Base-by-base conservation (phyloP, 2,113 vertebrate species). In the Albula goreensis region DNA sequence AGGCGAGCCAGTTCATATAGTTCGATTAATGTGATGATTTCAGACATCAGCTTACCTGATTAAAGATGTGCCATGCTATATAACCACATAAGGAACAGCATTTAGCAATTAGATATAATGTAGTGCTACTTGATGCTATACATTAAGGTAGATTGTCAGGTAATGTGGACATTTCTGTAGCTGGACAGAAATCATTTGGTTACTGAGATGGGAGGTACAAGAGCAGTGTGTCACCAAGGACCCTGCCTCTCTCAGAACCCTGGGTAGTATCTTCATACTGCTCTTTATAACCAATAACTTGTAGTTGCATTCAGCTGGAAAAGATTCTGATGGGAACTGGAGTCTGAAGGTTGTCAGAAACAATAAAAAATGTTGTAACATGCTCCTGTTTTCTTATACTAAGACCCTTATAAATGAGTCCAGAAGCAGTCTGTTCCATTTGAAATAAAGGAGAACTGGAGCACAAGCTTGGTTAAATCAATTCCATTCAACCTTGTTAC, bases 401-500 rank as follows among this genome's bases (percentile, higher is more conserved):
- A n/a, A 22, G 3, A 8, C n/a, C 31, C 31, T 74, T 50, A 25
- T 22, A 78, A 85, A 85, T 11, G 7, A 74, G 25, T 31, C 80
- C 52, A 19, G 17, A 66, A 22, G 22, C 51, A 19, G 56, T 15
- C 57, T 51, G 2, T 50, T 51, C 49, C 50, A 41, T 60, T 22
- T 48, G 17, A 15, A 60, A 15, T 57, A n/a, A 7, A 17, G 25
- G 31, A 17, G n/a, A 19, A 57, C 49, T 70, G n/a, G 49, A 15
- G 41, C n/a, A 31, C 15, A 60, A 53, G 41, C 49, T 10, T 12
- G 25, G 13, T 70, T 81, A 82, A 86, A 86, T 86, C 80, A 82
- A 78, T 86, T 79, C 49, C n/a, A 82, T 77, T 10, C 63, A 82
- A 13, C 80, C 80, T 82, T 77, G 63, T 86, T 86, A 86, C 80